Evolutionary conservation across 2,113 vertebrate species (phyloP).

Genomic region (Psilopsiagon aymara): DNA sequence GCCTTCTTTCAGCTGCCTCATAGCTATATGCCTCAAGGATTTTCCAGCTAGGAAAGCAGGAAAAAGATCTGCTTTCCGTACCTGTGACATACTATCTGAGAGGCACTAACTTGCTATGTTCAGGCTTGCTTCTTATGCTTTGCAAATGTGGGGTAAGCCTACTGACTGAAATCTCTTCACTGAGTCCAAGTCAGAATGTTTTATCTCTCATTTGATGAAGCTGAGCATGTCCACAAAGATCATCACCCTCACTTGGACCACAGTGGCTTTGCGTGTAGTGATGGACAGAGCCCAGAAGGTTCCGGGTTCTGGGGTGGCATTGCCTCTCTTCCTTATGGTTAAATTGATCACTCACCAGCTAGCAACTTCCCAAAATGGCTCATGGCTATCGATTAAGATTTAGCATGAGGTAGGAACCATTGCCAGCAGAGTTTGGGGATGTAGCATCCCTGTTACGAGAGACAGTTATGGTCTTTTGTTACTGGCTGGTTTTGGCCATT

Average conservation of each 20-base stretch:
- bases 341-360: not conserved
- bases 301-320: not conserved
- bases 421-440: not conserved
- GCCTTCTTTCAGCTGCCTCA: not conserved
- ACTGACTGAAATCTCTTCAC: not conserved
- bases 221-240: not conserved
- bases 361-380: not conserved
- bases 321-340: not conserved
- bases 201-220: not conserved
- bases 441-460: not conserved
- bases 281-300: not conserved
- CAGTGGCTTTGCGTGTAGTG: not conserved
- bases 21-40: not conserved
- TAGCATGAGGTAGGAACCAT: not conserved
- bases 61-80: not conserved
- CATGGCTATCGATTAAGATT: not conserved
- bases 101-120: accelerated
- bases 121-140: not conserved
- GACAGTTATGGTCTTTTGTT: not conserved
- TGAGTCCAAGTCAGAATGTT: not conserved
- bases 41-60: not conserved
- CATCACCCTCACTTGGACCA: not conserved
- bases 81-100: not conserved
- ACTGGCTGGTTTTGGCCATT: not conserved
- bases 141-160: not conserved